A percentile compares a stretch with the other conserved stretches of the same genome.
These are phyloP conservation scores for Drusus annulatus DNA, from an alignment of 1,140 invertebrate species.

Conservation along the genomic window DNA sequence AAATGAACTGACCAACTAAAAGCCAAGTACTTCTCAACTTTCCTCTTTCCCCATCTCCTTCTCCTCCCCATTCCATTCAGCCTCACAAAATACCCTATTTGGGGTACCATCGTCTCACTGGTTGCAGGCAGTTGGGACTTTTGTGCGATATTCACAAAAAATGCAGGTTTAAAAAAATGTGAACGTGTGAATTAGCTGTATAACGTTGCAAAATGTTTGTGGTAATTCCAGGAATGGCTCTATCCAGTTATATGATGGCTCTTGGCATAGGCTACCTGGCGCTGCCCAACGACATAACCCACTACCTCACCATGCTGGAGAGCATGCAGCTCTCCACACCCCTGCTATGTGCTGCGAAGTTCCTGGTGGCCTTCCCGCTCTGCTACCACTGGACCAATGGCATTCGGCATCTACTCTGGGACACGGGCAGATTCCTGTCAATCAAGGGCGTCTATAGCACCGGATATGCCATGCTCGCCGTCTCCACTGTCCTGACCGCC, in stretches of 20 bases:
- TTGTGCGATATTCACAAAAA: too few species aligned
- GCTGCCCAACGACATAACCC: constrained; percentile 72
- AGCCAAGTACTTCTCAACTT: too few species aligned
- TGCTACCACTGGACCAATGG: constrained; percentile 81
- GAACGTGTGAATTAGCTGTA: too few species aligned
- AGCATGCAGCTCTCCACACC: constrained; percentile 71
- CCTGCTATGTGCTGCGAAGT: constrained; percentile 70
- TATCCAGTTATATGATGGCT: constrained; percentile 71
- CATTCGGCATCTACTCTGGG: constrained; percentile 82
- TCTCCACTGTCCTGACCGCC: constrained; percentile 64
- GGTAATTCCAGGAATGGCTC: constrained; percentile 65
- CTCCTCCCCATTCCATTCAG: too few species aligned
- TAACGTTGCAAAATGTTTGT: too few species aligned
- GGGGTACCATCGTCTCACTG: too few species aligned
- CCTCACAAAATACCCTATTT: too few species aligned
- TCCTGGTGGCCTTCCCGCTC: constrained; percentile 75
- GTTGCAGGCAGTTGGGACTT: too few species aligned
- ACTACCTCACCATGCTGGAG: constrained; percentile 73
- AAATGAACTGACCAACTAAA: too few species aligned
- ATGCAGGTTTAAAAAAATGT: too few species aligned
- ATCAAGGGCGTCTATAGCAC: constrained; percentile 82
- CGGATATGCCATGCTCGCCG: constrained; percentile 76
- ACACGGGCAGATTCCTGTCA: constrained; percentile 78
- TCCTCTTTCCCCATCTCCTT: too few species aligned
- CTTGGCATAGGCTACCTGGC: constrained; percentile 72